phyloP scores from a whole-genome alignment of 2,888 invertebrate species.

The Yponomeuta plumbellus region DNA sequence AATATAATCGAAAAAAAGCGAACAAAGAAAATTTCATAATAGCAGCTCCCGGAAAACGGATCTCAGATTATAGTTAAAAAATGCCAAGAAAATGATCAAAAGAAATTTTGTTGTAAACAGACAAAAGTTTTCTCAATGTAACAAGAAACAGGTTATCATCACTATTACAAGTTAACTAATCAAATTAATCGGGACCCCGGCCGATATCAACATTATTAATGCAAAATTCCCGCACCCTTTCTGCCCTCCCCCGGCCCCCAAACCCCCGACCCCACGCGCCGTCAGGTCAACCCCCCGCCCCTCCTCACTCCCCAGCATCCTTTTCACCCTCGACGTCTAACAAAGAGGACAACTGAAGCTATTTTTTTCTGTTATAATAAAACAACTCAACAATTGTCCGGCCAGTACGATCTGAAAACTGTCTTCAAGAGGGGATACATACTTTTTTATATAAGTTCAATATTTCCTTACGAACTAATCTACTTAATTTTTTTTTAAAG shows the following conservation, averaged over 20 bases:
- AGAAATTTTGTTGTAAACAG: neutral
- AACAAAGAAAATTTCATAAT: too few species aligned
- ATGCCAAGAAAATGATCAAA: neutral
- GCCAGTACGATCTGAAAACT: conserved; percentile 7
- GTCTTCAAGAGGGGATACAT: neutral
- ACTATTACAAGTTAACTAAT: conserved; percentile 45
- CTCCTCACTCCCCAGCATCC: conserved; percentile 28
- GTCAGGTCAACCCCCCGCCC: conserved; percentile 24
- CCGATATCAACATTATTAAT: conserved; percentile 75
- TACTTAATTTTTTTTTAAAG: neutral
- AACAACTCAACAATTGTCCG: conserved; percentile 11
- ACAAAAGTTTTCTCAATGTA: neutral
- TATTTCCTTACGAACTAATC: neutral
- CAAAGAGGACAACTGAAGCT: conserved; percentile 42
- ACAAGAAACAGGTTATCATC: conserved; percentile 31
- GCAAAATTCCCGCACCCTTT: conserved; percentile 55
- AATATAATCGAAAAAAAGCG: too few species aligned
- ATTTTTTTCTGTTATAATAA: conserved; percentile 22
- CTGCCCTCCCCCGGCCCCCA: conserved; percentile 29
- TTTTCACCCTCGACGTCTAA: conserved; percentile 43
- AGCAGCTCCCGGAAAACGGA: too few species aligned
- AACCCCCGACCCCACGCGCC: conserved; percentile 18
- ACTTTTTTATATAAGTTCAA: neutral
- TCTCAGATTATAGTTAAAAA: too few species aligned
- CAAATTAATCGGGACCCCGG: conserved; percentile 69